phyloP scores from a whole-genome alignment of 2,113 vertebrate species.

The Campylorhamphus procurvoides region DNA sequence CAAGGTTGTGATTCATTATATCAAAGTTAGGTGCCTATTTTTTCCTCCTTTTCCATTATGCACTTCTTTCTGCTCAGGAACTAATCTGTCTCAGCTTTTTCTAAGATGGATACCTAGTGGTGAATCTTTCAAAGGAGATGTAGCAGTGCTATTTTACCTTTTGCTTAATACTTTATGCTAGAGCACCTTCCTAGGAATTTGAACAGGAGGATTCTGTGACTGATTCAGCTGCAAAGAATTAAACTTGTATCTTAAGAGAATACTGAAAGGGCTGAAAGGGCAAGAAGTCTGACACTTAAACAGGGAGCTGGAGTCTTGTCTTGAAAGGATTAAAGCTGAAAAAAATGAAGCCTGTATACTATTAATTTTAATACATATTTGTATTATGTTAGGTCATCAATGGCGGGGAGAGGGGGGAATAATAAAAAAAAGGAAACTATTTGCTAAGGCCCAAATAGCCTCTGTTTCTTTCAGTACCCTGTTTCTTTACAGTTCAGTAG shows the following conservation, averaged over 20 bases:
- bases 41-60: not conserved
- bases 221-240: not conserved
- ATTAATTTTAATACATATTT: not conserved
- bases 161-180: not conserved
- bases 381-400: not conserved
- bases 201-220: not conserved
- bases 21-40: not conserved
- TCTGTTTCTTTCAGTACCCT: not conserved
- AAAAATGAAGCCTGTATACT: not conserved
- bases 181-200: not conserved
- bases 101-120: not conserved
- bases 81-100: not conserved
- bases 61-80: not conserved
- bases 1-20: accelerated
- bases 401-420: too few relatives aligned
- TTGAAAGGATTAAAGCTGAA: not conserved
- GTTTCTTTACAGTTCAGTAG: not conserved
- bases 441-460: not conserved
- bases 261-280: not conserved
- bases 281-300: not conserved
- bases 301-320: not conserved
- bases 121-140: not conserved
- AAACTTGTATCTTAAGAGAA: not conserved
- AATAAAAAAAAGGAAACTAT: not conserved
- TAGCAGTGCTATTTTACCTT: not conserved